Evolutionary conservation across 2,888 invertebrate species (phyloP).

Genomic region (Lasioglossum villosulum): DNA sequence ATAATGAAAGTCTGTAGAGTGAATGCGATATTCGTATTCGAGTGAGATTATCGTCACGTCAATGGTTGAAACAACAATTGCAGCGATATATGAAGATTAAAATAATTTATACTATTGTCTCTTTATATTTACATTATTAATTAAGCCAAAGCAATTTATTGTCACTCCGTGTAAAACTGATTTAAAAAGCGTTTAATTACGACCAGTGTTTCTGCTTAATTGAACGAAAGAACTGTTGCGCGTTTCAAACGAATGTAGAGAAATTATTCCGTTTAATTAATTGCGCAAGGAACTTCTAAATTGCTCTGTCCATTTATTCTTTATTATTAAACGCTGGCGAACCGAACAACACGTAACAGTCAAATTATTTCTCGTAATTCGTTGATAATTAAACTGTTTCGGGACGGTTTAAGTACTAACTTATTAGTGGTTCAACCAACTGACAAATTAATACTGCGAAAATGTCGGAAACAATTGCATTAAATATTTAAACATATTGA

Average conservation of each 20-base stretch:
- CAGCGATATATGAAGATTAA: not conserved
- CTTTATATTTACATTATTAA: not conserved
- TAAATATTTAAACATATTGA: not conserved
- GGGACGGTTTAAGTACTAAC: not conserved
- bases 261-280: slow-evolving; percentile 5
- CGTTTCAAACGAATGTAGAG: not conserved
- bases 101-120: not conserved
- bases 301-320: not conserved
- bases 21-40: no score
- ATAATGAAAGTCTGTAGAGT: no score
- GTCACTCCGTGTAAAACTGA: not conserved
- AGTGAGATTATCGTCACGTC: no score
- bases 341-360: not conserved
- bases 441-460: not conserved
- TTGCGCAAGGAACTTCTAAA: not conserved
- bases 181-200: not conserved
- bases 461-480: not conserved
- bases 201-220: not conserved
- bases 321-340: not conserved
- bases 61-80: not conserved
- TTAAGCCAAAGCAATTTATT: not conserved
- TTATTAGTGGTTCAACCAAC: not conserved
- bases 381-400: not conserved
- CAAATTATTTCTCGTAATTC: not conserved
- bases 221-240: not conserved